phyloP scores from a whole-genome alignment of 1,140 invertebrate species.

The Bombus pyrosoma region DNA sequence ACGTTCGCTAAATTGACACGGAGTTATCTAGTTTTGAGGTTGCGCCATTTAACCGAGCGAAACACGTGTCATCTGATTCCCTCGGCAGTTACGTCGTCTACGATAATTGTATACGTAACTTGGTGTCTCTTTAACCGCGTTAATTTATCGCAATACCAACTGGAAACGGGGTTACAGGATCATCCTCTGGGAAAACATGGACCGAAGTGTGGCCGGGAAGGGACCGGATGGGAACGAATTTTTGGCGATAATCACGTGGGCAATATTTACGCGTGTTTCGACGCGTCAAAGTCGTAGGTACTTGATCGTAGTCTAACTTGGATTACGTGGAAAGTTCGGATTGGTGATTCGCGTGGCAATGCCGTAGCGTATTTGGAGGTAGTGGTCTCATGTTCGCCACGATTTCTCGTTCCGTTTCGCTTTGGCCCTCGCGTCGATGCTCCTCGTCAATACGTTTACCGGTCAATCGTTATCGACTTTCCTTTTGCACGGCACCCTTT shows the following conservation, averaged over 20 bases:
- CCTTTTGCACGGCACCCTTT: slow-evolving; percentile 62
- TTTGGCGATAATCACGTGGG: no score
- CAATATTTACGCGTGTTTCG: background rate
- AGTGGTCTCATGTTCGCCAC: slow-evolving; percentile 40
- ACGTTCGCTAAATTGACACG: slow-evolving; percentile 30
- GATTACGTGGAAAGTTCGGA: slow-evolving; percentile 58
- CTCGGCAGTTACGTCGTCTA: slow-evolving; percentile 6
- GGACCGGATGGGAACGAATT: background rate
- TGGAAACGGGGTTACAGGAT: background rate
- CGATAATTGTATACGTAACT: slow-evolving; percentile 8
- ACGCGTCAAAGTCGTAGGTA: background rate
- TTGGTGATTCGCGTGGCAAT: slow-evolving; percentile 60
- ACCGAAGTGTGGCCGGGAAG: no score
- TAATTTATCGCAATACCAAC: background rate
- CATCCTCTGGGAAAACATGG: background rate
- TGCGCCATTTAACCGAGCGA: background rate
- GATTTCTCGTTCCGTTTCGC: slow-evolving; percentile 40
- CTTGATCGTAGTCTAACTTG: slow-evolving; percentile 23
- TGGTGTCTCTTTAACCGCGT: background rate
- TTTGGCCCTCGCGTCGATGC: slow-evolving; percentile 40
- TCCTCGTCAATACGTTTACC: slow-evolving; percentile 57
- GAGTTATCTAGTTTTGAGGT: slow-evolving; percentile 27
- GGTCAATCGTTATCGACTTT: slow-evolving; percentile 68
- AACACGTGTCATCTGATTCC: slow-evolving; percentile 45
- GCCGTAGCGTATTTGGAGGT: slow-evolving; percentile 21